Base-by-base conservation (phyloP, 1,140 invertebrate species). In the Saccostrea glomerata region DNA sequence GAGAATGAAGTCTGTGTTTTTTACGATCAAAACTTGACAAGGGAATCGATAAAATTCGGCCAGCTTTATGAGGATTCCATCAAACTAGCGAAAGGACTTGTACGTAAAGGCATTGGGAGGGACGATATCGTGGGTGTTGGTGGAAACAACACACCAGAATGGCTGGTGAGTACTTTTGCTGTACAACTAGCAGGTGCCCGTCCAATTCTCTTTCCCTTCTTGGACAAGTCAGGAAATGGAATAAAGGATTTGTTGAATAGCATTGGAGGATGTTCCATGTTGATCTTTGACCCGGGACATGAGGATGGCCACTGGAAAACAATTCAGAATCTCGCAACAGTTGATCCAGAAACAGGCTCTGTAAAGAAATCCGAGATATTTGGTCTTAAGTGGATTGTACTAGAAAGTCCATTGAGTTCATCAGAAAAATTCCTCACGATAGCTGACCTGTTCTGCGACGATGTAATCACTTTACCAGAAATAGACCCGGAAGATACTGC, bases 401-500 rank as follows among this genome's bases (percentile, higher is more conserved):
- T 55, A 55, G 12, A 20, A n/a, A n/a, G 20, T 36, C 77, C 77
- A 4, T 9, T 30, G 30, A 40, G 47, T 54, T 13, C 40, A 55
- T n/a, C 12, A 6, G 40, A 84, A 84, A 55, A 25, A 55, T 23
- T 30, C 54, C 11, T 25, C 5, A 55, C 40, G 25, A 84, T 55
- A 56, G 6, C 30, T 17, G 47, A n/a, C 47, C 5, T 84, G 36
- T 30, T 25, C 17, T 25, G 23, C 23, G 83, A 56, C 20, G 83
- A 55, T 5, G 25, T 47, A 20, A 84, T 23, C 17, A 25, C 36
- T n/a, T 23, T 84, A 17, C 83, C 83, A 47, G 55, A 82, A 25
- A 17, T 87, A 13, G 86, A 87, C 20, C 86, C 86, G 20, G 86
- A 87, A 30, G 86, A 87, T 60, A 58, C n/a, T 12, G 86, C 86